Base-by-base conservation (phyloP, 2,888 invertebrate species). In the Diplolepis rosae region DNA sequence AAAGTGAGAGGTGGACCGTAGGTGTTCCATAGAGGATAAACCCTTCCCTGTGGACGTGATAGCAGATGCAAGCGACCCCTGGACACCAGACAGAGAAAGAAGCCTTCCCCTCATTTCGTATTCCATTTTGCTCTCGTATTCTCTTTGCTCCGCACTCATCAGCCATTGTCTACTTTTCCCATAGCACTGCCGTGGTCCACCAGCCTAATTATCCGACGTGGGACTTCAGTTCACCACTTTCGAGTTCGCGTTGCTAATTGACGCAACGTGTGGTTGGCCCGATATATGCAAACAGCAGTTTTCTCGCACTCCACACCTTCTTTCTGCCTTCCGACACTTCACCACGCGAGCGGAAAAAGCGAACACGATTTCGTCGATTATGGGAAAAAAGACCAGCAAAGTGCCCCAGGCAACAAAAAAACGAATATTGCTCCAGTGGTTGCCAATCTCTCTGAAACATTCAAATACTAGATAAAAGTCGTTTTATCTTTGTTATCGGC, bases 111-210 rank as follows among this genome's bases (percentile, higher is more conserved):
- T 87, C 87, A 85, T 87, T 85, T 77, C 80, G 84, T 87, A 87
- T 87, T 87, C 87, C 82, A 86, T 87, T 87, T 87, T 83, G 81
- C 83, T 85, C 81, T 79, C 80, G 82, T 79, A 86, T 87, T 87
- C 86, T 82, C 86, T 87, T 86, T 87, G 79, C 76, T 72, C 74
- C 72, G 74, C 77, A 70, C 77, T 83, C 82, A 78, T 82, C 82
- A 81, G 78, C 82, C 84, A 85, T 87, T 87, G 87, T 87, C 84
- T 83, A 82, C 80, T 83, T 83, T 85, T 82, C 80, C 80, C 82
- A 78, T 80, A 76, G 70, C 71, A 51, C 65, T 71, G 69, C 75
- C 72, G 72, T 72, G 78, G 73, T 72, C 75, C 72, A 52, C 73
- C 76, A 74, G 77, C 73, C 79, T 79, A 79, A 79, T 80, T 79